Evolutionary conservation across 2,888 invertebrate species (phyloP), one percentile per base, ranked within the genome.

Genomic region (Nymphalis polychloros): DNA sequence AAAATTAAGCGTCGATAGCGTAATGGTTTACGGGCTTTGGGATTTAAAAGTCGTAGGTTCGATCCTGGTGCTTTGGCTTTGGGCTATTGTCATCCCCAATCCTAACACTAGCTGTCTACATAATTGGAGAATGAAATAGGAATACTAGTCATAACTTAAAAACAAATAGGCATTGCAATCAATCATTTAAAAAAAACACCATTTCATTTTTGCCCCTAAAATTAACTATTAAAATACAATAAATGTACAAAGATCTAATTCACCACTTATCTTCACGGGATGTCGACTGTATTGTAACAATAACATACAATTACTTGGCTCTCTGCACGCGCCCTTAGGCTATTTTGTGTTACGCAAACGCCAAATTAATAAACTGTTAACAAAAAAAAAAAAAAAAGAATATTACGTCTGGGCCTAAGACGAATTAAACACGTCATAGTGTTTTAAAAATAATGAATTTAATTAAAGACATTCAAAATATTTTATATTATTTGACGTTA

Each of bases 261-360:
- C 63, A 35, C 63, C 53, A 55, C 53, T 63, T 53, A 60, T 61
- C 52, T 53, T 55, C 48, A 31, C 55, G 61, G 65, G 59, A 41
- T 46, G 65, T 52, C 59, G 41, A 41, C 46, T 63, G 6, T 20
- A 47, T 8, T 66, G 66, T 62, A 61, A 66, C 61, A 62, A 66
- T 53, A 66, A 61, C 66, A 20, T 46, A 62, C 55, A 67, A 67
- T 67, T 62, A 67, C 62, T 55, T 48, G 31, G 46, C 55, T 53
- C 53, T n/a, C 20, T 48, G 41, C 61, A 55, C 61, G 20, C 66
- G 55, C 67, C 67, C 62, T 67, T 7, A 48, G 61, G 55, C 61
- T 31, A 47, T 59, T 60, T 55, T 57, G 35, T 35, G 8, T 10
- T 19, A 23, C 27, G 31, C 49, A 52, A 27, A n/a, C 19, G 62